Base-by-base conservation (phyloP, 2,797 vertebrate genomes). In the Spatula versicolor region DNA sequence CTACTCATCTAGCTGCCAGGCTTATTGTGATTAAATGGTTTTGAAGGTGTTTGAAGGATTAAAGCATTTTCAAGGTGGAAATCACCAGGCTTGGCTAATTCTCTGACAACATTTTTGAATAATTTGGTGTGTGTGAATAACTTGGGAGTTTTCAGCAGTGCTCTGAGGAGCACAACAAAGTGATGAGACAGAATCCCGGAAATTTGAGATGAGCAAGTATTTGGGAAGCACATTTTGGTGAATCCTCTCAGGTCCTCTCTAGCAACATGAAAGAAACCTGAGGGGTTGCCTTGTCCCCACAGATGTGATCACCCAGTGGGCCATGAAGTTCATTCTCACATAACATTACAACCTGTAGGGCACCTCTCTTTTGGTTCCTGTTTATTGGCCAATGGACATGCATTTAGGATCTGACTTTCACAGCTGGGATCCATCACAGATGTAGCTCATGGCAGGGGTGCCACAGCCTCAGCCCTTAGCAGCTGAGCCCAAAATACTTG, bases 221-320 rank as follows among this genome's bases (percentile, higher is more conserved):
- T 67, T 71, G n/a, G n/a, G 12, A 92, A 85, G 11, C 11, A 46
- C 5, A 20, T 23, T 39, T 67, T 37, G 19, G 16, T 72, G 54
- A 83, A 39, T 11, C 4, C 15, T 77, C 18, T 52, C 10, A 63
- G 23, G 3, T 79, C 11, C 43, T 39, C 17, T 35, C 21, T 31
- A 31, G 19, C 19, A 74, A 19, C 4, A 7, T 25, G 31, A 64
- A 7, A 0, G 1, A 88, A 79, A 82, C 12, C 8, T 30, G 22
- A 81, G 22, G 5, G 0, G 0, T 54, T 20, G 30, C 11, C 28
- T 63, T 56, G 22, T 10, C 66, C 33, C 37, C 39, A 3, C 9
- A 72, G 17, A 9, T 7, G 2, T 31, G 55, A 26, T 35, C 8
- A 2, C 17, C 22, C 0, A 1, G 9, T 21, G 2, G 5, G 12